These are phyloP conservation scores for Cebus imitator DNA, from an alignment of 2,113 vertebrate genomes.

Conservation along the genomic window DNA sequence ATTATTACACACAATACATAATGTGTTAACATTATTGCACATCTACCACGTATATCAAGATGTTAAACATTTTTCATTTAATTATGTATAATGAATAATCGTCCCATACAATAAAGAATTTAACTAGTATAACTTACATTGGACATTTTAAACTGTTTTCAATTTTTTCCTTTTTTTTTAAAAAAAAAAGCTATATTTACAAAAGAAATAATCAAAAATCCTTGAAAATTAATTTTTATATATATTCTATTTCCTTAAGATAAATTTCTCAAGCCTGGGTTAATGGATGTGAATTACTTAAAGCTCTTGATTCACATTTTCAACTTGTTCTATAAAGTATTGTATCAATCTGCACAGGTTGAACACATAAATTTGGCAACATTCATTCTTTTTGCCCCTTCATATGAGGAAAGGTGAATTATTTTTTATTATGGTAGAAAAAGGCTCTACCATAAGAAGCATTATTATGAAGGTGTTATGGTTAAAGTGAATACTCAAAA, in stretches of 20 bases:
- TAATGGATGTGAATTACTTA: background rate
- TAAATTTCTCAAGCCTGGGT: background rate
- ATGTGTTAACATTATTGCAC: background rate
- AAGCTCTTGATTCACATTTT: background rate
- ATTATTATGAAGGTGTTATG: background rate
- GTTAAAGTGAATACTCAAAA: background rate
- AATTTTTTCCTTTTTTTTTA: background rate
- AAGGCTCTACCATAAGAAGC: background rate
- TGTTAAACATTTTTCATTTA: background rate
- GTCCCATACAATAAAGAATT: background rate
- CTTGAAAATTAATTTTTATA: background rate
- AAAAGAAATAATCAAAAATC: background rate
- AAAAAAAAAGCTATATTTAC: background rate
- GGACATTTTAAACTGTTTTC: background rate
- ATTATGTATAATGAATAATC: background rate
- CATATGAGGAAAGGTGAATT: background rate
- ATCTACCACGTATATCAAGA: background rate
- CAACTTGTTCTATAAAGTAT: background rate
- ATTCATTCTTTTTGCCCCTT: background rate
- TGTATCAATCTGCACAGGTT: background rate
- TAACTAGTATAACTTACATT: background rate
- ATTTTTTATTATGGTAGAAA: background rate
- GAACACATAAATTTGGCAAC: background rate
- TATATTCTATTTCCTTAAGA: background rate
- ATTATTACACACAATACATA: background rate